Evolutionary conservation across 2,797 vertebrate genomes (phyloP).

Genomic region (Florisuga fusca): DNA sequence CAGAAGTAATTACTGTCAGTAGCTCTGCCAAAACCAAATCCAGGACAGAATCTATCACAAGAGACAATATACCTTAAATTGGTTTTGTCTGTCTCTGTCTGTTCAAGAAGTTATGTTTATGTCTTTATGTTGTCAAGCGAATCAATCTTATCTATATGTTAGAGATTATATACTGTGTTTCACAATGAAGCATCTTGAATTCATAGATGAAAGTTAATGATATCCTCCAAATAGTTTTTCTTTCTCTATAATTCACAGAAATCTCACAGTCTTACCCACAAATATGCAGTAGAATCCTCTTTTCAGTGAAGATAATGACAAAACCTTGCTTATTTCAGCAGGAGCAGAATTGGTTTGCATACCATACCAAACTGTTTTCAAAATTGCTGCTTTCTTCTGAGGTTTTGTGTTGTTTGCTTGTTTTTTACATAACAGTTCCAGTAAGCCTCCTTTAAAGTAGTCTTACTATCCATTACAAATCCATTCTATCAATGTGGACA

Average conservation of each 20-base stretch:
- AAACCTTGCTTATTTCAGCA: neutral
- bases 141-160: neutral
- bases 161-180: fast-evolving
- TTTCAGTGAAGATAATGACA: neutral
- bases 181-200: neutral
- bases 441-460: neutral
- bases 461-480: neutral
- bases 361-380: neutral
- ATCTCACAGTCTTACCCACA: neutral
- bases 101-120: neutral
- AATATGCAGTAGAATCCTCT: neutral
- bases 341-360: neutral
- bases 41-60: neutral
- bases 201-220: neutral
- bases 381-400: neutral
- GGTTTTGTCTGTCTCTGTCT: neutral
- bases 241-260: neutral
- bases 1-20: neutral
- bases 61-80: neutral
- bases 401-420: too few relatives aligned
- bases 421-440: neutral
- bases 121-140: neutral
- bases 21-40: neutral
- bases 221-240: neutral
- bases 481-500: neutral